Percentiles rank a stretch among this genome's conserved stretches.
These are phyloP conservation scores for Rhinophrynus dorsalis DNA, from an alignment of 2,797 vertebrate genomes.

Conservation along the genomic window DNA sequence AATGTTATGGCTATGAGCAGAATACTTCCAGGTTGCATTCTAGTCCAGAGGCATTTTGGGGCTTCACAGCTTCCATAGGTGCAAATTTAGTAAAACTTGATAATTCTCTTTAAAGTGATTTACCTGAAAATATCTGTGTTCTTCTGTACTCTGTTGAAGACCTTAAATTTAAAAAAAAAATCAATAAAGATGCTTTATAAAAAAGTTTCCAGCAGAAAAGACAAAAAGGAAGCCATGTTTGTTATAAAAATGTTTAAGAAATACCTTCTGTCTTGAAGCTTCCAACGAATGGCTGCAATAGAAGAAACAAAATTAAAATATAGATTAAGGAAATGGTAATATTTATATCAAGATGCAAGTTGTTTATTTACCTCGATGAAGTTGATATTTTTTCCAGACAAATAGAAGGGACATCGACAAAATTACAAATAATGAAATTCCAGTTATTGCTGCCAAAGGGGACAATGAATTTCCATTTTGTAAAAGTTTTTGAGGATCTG, in stretches of 20 bases:
- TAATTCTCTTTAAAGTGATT: too few species aligned
- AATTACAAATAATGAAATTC: conserved; percentile 85
- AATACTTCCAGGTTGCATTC: too few species aligned
- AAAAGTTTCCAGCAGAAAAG: background rate
- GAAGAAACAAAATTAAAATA: conserved; percentile 26
- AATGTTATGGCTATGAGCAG: too few species aligned
- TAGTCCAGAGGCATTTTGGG: too few species aligned
- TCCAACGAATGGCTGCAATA: conserved; percentile 65
- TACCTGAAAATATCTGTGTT: conserved; percentile 73
- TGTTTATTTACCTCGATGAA: conserved; percentile 78
- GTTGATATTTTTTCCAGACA: conserved; percentile 82
- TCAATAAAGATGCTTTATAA: background rate
- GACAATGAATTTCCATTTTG: conserved; percentile 74
- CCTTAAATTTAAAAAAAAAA: conserved; percentile 57
- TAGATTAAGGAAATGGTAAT: background rate
- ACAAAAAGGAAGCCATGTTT: background rate
- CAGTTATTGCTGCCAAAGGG: conserved; percentile 77
- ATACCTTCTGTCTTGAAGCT: conserved; percentile 66
- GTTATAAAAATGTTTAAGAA: conserved; percentile 29
- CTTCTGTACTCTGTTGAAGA: conserved; percentile 67
- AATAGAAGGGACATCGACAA: conserved; percentile 79
- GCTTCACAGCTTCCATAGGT: too few species aligned
- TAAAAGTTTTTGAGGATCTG: conserved; percentile 74
- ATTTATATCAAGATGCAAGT: background rate
- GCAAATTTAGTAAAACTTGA: too few species aligned